phyloP scores from a whole-genome alignment of 1,140 invertebrate species.

The Ganaspis sp. region DNA sequence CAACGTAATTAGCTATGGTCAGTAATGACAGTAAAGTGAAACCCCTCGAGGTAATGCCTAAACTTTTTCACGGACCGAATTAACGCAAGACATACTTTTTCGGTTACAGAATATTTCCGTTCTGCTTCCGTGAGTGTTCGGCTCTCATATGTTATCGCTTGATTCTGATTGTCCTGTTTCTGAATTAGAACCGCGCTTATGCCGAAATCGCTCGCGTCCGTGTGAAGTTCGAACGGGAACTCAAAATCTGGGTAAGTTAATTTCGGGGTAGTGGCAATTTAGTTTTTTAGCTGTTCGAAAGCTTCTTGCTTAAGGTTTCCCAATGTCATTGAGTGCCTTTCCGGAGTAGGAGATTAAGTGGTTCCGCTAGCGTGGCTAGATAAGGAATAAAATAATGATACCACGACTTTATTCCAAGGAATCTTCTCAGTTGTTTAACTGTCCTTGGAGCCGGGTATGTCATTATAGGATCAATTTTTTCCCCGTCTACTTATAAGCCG shows the following conservation, averaged over 20 bases:
- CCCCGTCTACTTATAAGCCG: not conserved
- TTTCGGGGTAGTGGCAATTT: not conserved
- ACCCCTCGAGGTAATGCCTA: slow-evolving; percentile 68
- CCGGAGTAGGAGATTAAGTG: not conserved
- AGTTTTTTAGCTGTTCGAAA: not conserved
- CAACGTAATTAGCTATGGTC: slow-evolving; percentile 74
- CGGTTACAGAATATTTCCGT: not conserved
- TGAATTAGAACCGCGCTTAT: not conserved
- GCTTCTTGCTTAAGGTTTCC: slow-evolving; percentile 2
- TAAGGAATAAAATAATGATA: not conserved
- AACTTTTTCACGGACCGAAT: slow-evolving; percentile 58
- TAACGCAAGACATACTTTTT: slow-evolving; percentile 43
- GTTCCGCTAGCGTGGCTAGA: not conserved
- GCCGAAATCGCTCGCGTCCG: not conserved
- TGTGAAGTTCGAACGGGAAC: not conserved
- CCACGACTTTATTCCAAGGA: slow-evolving; percentile 1
- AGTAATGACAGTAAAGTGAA: slow-evolving; percentile 71
- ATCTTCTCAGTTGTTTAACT: slow-evolving; percentile 17
- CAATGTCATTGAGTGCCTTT: not conserved
- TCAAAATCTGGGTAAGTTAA: not conserved
- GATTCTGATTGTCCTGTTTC: no score
- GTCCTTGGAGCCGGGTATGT: not conserved
- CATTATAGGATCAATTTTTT: not conserved
- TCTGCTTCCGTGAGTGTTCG: not conserved
- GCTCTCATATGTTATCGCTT: not conserved